Base-by-base conservation (phyloP, 2,888 invertebrate genomes). In the Diaperis boleti region DNA sequence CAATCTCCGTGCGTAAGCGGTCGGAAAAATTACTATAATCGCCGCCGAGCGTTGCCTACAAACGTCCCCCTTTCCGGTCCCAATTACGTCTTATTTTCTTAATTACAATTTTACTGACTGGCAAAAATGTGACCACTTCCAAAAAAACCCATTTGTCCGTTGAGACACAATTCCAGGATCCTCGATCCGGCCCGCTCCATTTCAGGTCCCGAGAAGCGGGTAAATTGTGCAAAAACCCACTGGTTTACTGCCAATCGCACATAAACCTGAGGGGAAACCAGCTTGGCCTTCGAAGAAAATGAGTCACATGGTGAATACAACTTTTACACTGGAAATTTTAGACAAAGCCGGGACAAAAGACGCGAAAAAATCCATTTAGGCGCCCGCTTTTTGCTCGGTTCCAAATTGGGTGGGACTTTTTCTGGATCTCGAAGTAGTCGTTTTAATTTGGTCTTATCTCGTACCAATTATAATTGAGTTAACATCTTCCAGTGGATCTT, bases 261-360 rank as follows among this genome's bases (percentile, higher is more conserved):
- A 37, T 4, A 15, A 37, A 17, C 39, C 50, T 35, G 35, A 37
- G 20, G 20, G 50, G 33, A 20, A 33, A 50, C 52, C 26, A 33
- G 13, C 7, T 52, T 18, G 52, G 39, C 52, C 54, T 54, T 41
- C 54, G 42, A 41, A 42, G 54, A 54, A 54, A 54, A 54, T 54
- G 54, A 54, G 26, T 54, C 54, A 54, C 41, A 29, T 54, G 41
- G 42, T 54, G 42, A 54, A 14, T 41, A 31, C 54, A 13, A 52
- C 18, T 22, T 52, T 39, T 52, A 15, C 35, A 22, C 26, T 39
- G 52, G 52, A 52, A 52, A 52, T 26, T 52, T 52, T 52, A 47
- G 31, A 31, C 6, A 42, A 8, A n/a, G 5, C 8, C 1, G 33
- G n/a, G 15, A 47, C 13, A 44, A 11, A 13, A 11, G 33, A n/a